Conservation (phyloP, 2,888 invertebrate species). For the Scaptomyza polygonia region DNA sequence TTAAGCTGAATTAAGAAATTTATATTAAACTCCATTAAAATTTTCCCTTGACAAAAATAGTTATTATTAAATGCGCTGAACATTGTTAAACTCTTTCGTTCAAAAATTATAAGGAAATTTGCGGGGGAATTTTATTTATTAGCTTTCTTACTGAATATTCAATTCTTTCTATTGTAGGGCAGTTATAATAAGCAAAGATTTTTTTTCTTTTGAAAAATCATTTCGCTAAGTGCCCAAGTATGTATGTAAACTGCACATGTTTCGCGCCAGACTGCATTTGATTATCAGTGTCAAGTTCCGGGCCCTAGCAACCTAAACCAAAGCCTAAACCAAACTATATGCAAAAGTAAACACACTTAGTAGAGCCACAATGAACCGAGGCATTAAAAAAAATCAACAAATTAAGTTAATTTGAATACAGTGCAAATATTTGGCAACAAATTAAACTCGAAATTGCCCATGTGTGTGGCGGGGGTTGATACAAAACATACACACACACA, state of each 20-base stretch:
- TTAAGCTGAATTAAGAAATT: too few species aligned
- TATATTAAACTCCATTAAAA: too few species aligned
- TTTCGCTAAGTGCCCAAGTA: slow-evolving; percentile 22
- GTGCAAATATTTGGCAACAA: slow-evolving; percentile 57
- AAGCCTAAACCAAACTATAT: background rate
- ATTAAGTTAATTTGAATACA: slow-evolving; percentile 33
- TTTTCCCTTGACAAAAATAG: too few species aligned
- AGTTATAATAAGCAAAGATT: too few species aligned
- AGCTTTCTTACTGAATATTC: too few species aligned
- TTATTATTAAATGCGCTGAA: too few species aligned
- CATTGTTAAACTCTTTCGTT: too few species aligned
- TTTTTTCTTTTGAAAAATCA: background rate
- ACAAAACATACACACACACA: background rate
- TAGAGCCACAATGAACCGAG: slow-evolving; percentile 6
- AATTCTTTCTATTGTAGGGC: too few species aligned
- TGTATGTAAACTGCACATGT: slow-evolving; percentile 44
- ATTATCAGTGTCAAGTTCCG: slow-evolving; percentile 46
- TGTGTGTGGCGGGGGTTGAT: slow-evolving; percentile 33
- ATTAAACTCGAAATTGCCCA: slow-evolving; percentile 10
- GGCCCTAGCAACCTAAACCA: slow-evolving; percentile 47
- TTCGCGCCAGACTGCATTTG: slow-evolving; percentile 52
- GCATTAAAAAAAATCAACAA: slow-evolving; percentile 11
- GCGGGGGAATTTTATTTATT: too few species aligned
- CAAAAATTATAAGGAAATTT: too few species aligned
- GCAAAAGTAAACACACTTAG: slow-evolving; percentile 7